These are phyloP conservation scores for Mus caroli DNA, from an alignment of 2,797 vertebrate species.

Conservation along the genomic window DNA sequence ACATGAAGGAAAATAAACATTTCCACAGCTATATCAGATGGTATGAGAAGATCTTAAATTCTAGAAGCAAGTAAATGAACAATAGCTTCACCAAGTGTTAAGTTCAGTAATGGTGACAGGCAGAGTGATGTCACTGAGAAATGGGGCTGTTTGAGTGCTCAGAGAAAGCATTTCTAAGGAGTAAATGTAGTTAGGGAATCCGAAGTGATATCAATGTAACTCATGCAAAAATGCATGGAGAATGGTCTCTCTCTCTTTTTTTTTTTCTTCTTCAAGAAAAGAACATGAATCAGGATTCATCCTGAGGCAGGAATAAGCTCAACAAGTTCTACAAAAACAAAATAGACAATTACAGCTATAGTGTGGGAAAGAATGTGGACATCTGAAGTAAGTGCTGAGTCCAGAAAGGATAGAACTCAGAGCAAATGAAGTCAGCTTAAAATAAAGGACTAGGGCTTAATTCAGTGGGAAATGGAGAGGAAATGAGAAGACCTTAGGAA, in stretches of 20 bases:
- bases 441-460: not conserved
- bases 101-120: not conserved
- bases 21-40: not conserved
- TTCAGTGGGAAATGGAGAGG: not conserved
- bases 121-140: not conserved
- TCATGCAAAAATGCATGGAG: not conserved
- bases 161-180: not conserved
- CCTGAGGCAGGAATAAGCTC: not conserved
- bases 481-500: not conserved
- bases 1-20: not conserved
- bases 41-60: not conserved
- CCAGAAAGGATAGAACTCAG: not conserved
- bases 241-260: not conserved
- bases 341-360: not conserved
- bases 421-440: not conserved
- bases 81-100: not conserved
- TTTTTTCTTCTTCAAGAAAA: not conserved
- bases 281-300: not conserved
- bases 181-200: constrained; percentile 7
- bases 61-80: constrained; percentile 1
- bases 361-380: not conserved
- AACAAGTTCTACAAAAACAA: not conserved
- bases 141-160: not conserved
- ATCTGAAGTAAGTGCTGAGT: not conserved
- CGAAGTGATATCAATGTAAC: constrained; percentile 15